Base-by-base conservation (phyloP, 2,113 vertebrate species). In the Illadopsis cleaveri region DNA sequence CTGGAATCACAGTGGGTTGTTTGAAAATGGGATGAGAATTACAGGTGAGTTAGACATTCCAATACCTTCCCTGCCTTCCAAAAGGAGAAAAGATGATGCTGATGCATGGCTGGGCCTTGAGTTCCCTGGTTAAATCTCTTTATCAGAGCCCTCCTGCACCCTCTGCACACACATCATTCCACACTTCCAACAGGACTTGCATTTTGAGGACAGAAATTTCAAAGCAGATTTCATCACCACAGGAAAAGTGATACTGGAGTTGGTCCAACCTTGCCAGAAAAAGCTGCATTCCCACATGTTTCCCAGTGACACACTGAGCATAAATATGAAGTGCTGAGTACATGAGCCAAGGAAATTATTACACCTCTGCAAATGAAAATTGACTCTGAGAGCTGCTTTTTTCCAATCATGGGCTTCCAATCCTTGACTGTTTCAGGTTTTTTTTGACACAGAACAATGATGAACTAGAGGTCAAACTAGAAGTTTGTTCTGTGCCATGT, bases 241-340 rank as follows among this genome's bases (percentile, higher is more conserved):
- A 77, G 90, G 85, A 90, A 56, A 93, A 93, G 72, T 40, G 45
- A 77, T 53, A 51, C 75, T 93, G 85, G 90, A 92, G 57, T 20
- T 47, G 62, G 42, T 87, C 69, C 81, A 93, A 3, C 23, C 42
- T 37, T 33, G 66, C 58, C 85, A 85, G 88, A 72, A 96, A 94
- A 69, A 66, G 68, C 30, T 68, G 57, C 9, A 56, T 71, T 79
- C 31, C 73, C 81, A 78, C 87, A 48, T 50, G 56, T 76, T 92
- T 64, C 70, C 65, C 58, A 77, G 48, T 80, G 70, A 91, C 66
- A 80, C 2, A 35, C 57, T 53, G 57, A 89, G 82, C 61, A 71
- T 44, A 80, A 94, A 79, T 83, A 85, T 10, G 45, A 88, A 96
- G 47, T 15, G 35, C 50, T 79, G 40, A 64, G 68, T 35, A 35